Evolutionary conservation across 1,140 invertebrate genomes (phyloP).

Genomic region (Bombus picipes): DNA sequence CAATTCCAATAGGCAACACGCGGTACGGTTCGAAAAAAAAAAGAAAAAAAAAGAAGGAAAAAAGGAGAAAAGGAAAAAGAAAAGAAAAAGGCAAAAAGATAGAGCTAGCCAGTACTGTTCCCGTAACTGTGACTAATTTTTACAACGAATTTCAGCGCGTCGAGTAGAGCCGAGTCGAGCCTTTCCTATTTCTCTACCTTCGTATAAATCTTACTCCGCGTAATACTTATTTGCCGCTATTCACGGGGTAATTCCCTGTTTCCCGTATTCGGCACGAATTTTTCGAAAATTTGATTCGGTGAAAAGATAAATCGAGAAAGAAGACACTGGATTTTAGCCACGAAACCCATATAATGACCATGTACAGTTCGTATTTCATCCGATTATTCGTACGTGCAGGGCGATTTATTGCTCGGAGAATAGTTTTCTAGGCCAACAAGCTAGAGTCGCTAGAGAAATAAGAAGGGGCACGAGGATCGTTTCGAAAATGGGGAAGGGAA

Average conservation of each 20-base stretch:
- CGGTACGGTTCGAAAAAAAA: rapidly evolving
- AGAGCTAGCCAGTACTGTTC: background rate
- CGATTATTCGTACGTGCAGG: conserved; percentile 44
- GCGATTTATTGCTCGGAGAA: conserved; percentile 55
- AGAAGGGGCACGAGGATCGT: conserved; percentile 71
- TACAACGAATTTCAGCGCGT: background rate
- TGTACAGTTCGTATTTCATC: conserved; percentile 46
- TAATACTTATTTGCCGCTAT: conserved; percentile 8
- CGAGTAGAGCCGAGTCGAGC: too few relatives aligned
- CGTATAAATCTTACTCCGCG: background rate
- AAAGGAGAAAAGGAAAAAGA: too few relatives aligned
- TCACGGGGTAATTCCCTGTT: background rate
- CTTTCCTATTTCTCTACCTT: background rate
- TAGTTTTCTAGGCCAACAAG: conserved; percentile 71
- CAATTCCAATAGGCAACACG: too few relatives aligned
- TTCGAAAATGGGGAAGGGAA: conserved; percentile 56
- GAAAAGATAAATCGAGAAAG: background rate
- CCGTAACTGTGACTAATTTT: background rate
- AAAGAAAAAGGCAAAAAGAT: too few relatives aligned
- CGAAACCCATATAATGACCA: conserved; percentile 41
- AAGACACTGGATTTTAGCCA: background rate
- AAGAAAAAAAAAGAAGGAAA: rapidly evolving
- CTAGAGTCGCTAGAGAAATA: conserved; percentile 73
- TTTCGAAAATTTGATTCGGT: background rate
- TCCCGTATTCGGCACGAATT: background rate